Evolutionary conservation across 2,888 invertebrate genomes (phyloP).

Genomic region (Hedya salicella): DNA sequence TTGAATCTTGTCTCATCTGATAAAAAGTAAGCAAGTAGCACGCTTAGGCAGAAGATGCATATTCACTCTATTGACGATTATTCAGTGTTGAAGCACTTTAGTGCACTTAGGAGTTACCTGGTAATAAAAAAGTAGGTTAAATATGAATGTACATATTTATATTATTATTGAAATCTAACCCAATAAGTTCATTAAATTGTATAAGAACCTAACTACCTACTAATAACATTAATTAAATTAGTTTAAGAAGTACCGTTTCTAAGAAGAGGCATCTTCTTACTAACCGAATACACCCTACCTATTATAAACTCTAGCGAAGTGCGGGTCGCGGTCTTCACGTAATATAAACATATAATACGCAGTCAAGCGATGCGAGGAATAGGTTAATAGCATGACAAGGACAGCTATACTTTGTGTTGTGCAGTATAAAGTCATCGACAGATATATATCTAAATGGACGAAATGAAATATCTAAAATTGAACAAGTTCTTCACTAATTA

Average conservation of each 20-base stretch:
- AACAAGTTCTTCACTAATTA: too few species aligned
- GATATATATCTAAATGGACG: too few species aligned
- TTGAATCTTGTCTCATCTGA: too few species aligned
- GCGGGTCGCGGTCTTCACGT: slow-evolving; percentile 18
- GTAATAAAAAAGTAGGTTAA: too few species aligned
- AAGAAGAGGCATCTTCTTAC: neutral
- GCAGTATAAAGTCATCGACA: neutral
- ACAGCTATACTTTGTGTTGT: slow-evolving; percentile 1
- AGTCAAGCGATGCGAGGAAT: neutral
- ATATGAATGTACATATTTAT: too few species aligned
- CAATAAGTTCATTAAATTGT: too few species aligned
- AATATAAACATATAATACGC: slow-evolving; percentile 4
- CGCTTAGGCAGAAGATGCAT: neutral
- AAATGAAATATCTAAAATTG: too few species aligned
- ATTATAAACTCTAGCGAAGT: neutral
- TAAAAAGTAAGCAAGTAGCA: neutral
- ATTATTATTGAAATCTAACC: too few species aligned
- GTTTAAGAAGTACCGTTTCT: neutral
- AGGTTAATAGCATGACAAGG: slow-evolving; percentile 23
- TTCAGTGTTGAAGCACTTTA: neutral
- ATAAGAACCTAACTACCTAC: too few species aligned
- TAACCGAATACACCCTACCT: neutral
- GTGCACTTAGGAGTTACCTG: too few species aligned
- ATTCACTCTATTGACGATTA: neutral
- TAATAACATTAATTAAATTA: neutral